Evolutionary conservation across 2,797 vertebrate genomes (phyloP).

Genomic region (Enoplosus armatus): DNA sequence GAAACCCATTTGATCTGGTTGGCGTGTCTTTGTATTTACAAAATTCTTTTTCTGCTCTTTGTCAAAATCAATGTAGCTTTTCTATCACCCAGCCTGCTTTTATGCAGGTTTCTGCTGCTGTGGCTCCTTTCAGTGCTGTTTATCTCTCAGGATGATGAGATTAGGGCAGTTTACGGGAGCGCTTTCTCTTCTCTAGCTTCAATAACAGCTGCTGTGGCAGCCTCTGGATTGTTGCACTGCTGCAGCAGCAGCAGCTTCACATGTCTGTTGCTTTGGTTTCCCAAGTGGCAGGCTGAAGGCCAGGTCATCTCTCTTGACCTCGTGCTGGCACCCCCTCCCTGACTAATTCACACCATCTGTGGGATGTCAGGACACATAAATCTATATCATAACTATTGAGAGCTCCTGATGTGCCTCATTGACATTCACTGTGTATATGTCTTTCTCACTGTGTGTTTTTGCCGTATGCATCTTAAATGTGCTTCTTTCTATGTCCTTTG

Average conservation of each 20-base stretch:
- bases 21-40: slow-evolving; percentile 67
- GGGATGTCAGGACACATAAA: slow-evolving; percentile 79
- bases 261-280: slow-evolving; percentile 65
- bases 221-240: slow-evolving; percentile 57
- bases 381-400: slow-evolving; percentile 75
- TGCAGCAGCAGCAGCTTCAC: slow-evolving; percentile 58
- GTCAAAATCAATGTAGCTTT: slow-evolving; percentile 81
- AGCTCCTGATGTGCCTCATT: slow-evolving; percentile 50
- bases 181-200: slow-evolving; percentile 64
- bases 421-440: slow-evolving; percentile 45
- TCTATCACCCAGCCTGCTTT: slow-evolving; percentile 53
- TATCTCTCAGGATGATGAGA: slow-evolving; percentile 74
- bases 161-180: slow-evolving; percentile 67
- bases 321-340: slow-evolving; percentile 69
- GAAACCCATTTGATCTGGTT: slow-evolving; percentile 75
- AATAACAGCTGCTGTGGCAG: slow-evolving; percentile 63
- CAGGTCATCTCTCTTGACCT: slow-evolving; percentile 79
- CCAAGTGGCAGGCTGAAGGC: slow-evolving; percentile 77
- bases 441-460: slow-evolving; percentile 24
- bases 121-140: slow-evolving; percentile 62
- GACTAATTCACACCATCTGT: slow-evolving; percentile 84
- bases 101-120: slow-evolving; percentile 56
- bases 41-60: slow-evolving; percentile 67
- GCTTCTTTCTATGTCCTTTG: slow-evolving; percentile 24
- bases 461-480: slow-evolving; percentile 35